Evolutionary conservation across 2,888 invertebrate genomes (phyloP).

Genomic region (Cylindroiulus punctatus): DNA sequence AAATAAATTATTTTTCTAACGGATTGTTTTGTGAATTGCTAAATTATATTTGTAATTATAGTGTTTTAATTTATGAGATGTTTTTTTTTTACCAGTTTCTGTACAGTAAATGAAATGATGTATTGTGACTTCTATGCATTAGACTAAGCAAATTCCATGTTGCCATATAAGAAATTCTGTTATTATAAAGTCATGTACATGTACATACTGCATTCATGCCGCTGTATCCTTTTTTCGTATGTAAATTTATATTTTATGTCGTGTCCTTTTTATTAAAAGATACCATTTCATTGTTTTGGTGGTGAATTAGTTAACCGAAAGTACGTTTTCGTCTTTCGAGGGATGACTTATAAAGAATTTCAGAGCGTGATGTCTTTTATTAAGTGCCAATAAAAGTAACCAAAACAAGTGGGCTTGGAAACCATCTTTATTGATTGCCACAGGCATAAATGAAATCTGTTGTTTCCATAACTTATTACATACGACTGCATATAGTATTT

Average conservation of each 20-base stretch:
- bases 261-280: not conserved
- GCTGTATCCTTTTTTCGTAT: not conserved
- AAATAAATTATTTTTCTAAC: not conserved
- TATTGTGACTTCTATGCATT: not conserved
- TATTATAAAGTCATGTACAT: not conserved
- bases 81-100: not conserved
- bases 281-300: not conserved
- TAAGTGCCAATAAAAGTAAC: too few relatives aligned
- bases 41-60: constrained; percentile 37
- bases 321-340: too few relatives aligned
- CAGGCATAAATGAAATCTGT: too few relatives aligned
- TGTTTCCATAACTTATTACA: too few relatives aligned
- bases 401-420: too few relatives aligned
- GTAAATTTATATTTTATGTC: not conserved
- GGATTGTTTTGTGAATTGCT: not conserved
- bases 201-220: not conserved
- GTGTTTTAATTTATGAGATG: constrained; percentile 31
- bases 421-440: too few relatives aligned
- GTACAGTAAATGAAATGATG: constrained; percentile 33
- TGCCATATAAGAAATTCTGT: not conserved
- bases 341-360: too few relatives aligned
- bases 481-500: too few relatives aligned
- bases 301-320: not conserved
- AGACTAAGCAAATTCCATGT: not conserved
- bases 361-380: too few relatives aligned